Conservation (phyloP, 1,140 invertebrate genomes). For the Acromyrmex heyeri region DNA sequence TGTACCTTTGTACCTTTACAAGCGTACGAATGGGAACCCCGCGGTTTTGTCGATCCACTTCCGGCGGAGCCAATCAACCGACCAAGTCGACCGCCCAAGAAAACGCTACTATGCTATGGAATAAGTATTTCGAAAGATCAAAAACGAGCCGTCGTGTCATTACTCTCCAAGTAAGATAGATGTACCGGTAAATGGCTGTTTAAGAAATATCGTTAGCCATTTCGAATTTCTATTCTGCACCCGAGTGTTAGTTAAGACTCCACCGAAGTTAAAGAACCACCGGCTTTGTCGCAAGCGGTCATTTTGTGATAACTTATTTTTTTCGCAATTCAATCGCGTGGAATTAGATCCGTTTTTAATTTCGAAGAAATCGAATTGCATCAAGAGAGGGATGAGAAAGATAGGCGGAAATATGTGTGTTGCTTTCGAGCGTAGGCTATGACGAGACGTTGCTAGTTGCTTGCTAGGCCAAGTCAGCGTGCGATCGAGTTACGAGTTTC, state of each 20-base stretch:
- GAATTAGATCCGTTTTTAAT: slow-evolving; percentile 25
- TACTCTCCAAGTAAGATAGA: slow-evolving; percentile 6
- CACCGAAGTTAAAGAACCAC: neutral
- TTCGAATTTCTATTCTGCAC: neutral
- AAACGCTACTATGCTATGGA: neutral
- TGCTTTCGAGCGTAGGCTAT: slow-evolving; percentile 47
- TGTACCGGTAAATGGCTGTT: neutral
- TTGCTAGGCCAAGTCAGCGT: slow-evolving; percentile 33
- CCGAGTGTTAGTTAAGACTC: neutral
- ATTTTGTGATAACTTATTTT: neutral
- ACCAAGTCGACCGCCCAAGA: neutral
- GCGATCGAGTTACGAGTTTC: slow-evolving; percentile 77
- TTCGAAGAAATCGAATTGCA: slow-evolving; percentile 11
- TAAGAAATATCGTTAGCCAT: neutral
- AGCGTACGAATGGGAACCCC: slow-evolving; percentile 59
- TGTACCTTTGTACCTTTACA: slow-evolving; percentile 68
- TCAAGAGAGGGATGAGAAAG: slow-evolving; percentile 4
- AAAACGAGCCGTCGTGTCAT: slow-evolving; percentile 41
- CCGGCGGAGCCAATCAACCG: slow-evolving; percentile 69
- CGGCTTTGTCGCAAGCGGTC: neutral
- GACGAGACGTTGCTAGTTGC: slow-evolving; percentile 39
- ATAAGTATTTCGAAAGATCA: slow-evolving; percentile 10
- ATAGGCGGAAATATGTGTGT: neutral
- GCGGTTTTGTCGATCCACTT: slow-evolving; percentile 66
- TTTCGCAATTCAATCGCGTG: neutral